Conservation (phyloP, 1,140 invertebrate species). For the Penaeus indicus region DNA sequence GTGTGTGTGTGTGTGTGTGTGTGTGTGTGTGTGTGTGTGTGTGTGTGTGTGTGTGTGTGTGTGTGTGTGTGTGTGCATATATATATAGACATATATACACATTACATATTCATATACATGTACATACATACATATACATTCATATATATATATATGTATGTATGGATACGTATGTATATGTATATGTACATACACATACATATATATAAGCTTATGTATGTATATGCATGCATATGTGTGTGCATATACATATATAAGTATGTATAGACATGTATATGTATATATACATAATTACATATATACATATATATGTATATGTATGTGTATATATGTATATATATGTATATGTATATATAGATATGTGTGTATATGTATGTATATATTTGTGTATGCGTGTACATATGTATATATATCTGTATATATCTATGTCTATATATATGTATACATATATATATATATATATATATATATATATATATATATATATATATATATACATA, state of each 20-base stretch:
- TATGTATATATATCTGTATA: too few species aligned
- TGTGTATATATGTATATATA: slow-evolving; percentile 2
- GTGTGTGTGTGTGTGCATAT: background rate
- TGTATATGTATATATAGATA: slow-evolving; percentile 4
- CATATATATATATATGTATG: slow-evolving; percentile 12
- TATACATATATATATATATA: too few species aligned
- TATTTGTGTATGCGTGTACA: background rate
- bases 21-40: background rate
- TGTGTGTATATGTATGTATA: background rate
- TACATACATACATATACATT: background rate
- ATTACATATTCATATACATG: background rate
- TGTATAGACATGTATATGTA: slow-evolving; percentile 4
- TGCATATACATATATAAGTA: background rate
- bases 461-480: too few species aligned
- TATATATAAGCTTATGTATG: background rate
- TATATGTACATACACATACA: background rate
- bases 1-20: background rate
- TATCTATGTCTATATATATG: too few species aligned
- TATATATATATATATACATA: too few species aligned
- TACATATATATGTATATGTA: background rate
- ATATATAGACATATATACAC: background rate
- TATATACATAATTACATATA: background rate
- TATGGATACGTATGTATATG: background rate
- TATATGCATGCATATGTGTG: background rate
- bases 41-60: background rate